These are phyloP conservation scores for Sclerodermus sp. DNA, from an alignment of 2,888 invertebrate species.

Conservation along the genomic window DNA sequence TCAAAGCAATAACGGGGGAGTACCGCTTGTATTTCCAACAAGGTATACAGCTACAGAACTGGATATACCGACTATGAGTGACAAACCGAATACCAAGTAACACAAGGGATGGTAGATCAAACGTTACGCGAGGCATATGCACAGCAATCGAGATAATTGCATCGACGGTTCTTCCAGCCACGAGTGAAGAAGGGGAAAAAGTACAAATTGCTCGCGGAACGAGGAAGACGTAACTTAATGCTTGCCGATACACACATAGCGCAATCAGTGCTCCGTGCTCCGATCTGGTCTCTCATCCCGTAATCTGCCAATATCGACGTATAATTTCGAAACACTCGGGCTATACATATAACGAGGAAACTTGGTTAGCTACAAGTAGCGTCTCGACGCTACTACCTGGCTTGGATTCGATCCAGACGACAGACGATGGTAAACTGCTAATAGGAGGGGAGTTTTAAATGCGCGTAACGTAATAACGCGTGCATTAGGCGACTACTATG, in stretches of 20 bases:
- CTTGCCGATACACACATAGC: too few relatives aligned
- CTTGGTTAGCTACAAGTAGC: too few relatives aligned
- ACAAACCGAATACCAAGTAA: slow-evolving; percentile 20
- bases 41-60: slow-evolving; percentile 12
- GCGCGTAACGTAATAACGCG: slow-evolving; percentile 41
- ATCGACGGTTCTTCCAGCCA: slow-evolving; percentile 1
- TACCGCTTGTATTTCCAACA: slow-evolving; percentile 7
- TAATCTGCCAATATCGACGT: too few relatives aligned
- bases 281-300: too few relatives aligned
- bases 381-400: slow-evolving; percentile 7
- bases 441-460: slow-evolving; percentile 43
- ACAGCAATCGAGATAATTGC: slow-evolving; percentile 10
- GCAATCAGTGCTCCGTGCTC: too few relatives aligned
- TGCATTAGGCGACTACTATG: slow-evolving; percentile 40
- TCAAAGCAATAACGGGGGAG: slow-evolving; percentile 16
- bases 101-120: slow-evolving; percentile 11
- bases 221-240: too few relatives aligned
- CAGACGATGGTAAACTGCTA: slow-evolving; percentile 35
- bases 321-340: too few relatives aligned
- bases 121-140: slow-evolving; percentile 8
- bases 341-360: too few relatives aligned
- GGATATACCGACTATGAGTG: slow-evolving; percentile 16
- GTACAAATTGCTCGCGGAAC: too few relatives aligned
- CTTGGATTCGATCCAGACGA: slow-evolving; percentile 28
- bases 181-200: not conserved